Percentiles rank a stretch among this genome's conserved stretches.
phyloP scores from a whole-genome alignment of 2,797 vertebrate species.

The Sarcoramphus papa region DNA sequence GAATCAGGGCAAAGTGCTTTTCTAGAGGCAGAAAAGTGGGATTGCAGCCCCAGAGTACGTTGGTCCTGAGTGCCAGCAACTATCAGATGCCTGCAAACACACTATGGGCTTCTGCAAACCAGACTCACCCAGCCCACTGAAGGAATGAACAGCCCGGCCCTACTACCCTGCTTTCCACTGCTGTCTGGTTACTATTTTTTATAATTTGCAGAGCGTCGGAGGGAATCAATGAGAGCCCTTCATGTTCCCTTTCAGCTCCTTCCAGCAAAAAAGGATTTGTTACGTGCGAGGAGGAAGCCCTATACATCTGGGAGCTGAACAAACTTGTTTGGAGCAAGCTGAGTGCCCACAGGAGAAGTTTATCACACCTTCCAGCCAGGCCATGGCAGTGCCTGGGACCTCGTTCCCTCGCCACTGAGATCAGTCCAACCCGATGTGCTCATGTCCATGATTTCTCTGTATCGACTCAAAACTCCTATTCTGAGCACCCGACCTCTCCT shows the following conservation, averaged over 20 bases:
- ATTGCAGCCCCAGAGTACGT: background rate
- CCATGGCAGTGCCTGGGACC: background rate
- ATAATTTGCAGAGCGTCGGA: background rate
- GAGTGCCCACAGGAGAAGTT: rapidly evolving
- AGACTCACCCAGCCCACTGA: background rate
- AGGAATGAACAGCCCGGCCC: rapidly evolving
- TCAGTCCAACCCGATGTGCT: rapidly evolving
- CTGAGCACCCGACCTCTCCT: background rate
- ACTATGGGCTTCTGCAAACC: background rate
- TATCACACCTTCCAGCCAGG: background rate
- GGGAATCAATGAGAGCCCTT: background rate
- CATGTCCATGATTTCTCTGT: background rate
- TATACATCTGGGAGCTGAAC: background rate
- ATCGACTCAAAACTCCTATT: background rate
- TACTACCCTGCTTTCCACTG: background rate
- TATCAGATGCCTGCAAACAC: background rate
- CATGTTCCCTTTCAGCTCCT: background rate
- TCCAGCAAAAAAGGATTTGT: background rate
- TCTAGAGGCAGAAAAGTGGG: background rate
- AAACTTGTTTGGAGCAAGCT: background rate
- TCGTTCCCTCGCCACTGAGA: background rate
- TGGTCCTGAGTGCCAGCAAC: background rate
- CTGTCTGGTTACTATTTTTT: background rate
- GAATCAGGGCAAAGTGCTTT: background rate
- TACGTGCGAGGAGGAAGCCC: rapidly evolving